A percentile compares a stretch with the other conserved stretches of the same genome.
These are phyloP conservation scores for Calliopum simillimum DNA, from an alignment of 2,888 invertebrate genomes.

Conservation along the genomic window DNA sequence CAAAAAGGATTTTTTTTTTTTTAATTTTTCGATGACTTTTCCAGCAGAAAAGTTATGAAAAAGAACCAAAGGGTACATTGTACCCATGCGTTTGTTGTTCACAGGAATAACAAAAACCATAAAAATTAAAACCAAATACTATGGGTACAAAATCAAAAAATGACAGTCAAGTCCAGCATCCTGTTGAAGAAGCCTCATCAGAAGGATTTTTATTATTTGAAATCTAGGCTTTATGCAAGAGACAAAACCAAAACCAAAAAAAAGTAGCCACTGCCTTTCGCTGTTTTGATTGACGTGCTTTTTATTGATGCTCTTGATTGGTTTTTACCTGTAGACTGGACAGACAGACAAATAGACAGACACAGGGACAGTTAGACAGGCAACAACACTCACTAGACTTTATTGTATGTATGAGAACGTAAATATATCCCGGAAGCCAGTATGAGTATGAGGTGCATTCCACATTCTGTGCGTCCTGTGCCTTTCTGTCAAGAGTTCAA, in stretches of 20 bases:
- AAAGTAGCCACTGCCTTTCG: neutral
- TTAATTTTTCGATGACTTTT: too few relatives aligned
- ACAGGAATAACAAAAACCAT: too few relatives aligned
- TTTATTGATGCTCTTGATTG: constrained; percentile 68
- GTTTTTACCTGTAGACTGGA: constrained; percentile 59
- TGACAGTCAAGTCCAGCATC: constrained; percentile 1
- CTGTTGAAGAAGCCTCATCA: neutral
- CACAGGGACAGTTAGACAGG: neutral
- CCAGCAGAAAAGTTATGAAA: too few relatives aligned
- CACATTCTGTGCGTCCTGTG: neutral
- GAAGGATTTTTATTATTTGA: constrained; percentile 7
- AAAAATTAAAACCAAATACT: too few relatives aligned
- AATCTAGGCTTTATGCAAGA: neutral
- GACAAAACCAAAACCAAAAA: neutral
- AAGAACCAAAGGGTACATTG: too few relatives aligned
- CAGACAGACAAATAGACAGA: neutral
- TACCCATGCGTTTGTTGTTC: too few relatives aligned
- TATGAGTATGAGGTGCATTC: neutral
- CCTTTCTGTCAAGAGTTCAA: constrained; percentile 17
- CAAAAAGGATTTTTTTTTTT: too few relatives aligned
- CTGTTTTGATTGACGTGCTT: constrained; percentile 65
- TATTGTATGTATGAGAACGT: neutral
- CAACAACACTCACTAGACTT: neutral
- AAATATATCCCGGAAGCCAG: neutral
- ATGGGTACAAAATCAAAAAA: neutral